Percentiles rank a stretch among this genome's conserved stretches.
Conservation (phyloP, 2,888 invertebrate genomes). For the Oscheius sp. region DNA sequence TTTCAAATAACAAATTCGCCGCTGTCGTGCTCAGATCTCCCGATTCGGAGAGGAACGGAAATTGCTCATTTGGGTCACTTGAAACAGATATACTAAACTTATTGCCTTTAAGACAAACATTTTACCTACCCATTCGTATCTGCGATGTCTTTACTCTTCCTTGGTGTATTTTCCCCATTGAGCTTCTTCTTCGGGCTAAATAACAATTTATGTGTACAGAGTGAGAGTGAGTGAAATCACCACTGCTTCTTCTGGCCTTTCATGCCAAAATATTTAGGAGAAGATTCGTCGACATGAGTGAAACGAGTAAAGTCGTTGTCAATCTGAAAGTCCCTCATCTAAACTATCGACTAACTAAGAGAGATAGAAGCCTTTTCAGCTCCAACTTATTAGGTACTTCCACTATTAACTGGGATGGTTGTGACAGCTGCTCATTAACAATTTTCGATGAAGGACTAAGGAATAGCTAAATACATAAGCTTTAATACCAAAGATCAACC, state of each 20-base stretch:
- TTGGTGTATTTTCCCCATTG: neutral
- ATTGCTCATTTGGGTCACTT: neutral
- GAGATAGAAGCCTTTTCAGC: slow-evolving; percentile 36
- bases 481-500: neutral
- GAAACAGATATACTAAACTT: no score
- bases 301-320: slow-evolving; percentile 43
- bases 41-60: neutral
- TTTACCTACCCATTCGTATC: neutral
- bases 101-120: no score
- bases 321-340: slow-evolving; percentile 34
- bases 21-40: slow-evolving; percentile 6
- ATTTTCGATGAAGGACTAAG: neutral
- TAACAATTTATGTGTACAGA: neutral
- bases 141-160: neutral
- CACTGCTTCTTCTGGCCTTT: neutral
- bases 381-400: slow-evolving; percentile 35
- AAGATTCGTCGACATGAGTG: slow-evolving; percentile 33
- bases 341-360: slow-evolving; percentile 34
- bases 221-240: neutral
- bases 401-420: slow-evolving; percentile 34
- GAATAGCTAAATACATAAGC: neutral
- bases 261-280: slow-evolving; percentile 4
- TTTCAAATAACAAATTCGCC: slow-evolving; percentile 13
- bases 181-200: slow-evolving; percentile 7
- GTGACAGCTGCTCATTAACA: no score